Evolutionary conservation across 1,140 invertebrate genomes (phyloP).

Genomic region (Latrodectus geometricus): DNA sequence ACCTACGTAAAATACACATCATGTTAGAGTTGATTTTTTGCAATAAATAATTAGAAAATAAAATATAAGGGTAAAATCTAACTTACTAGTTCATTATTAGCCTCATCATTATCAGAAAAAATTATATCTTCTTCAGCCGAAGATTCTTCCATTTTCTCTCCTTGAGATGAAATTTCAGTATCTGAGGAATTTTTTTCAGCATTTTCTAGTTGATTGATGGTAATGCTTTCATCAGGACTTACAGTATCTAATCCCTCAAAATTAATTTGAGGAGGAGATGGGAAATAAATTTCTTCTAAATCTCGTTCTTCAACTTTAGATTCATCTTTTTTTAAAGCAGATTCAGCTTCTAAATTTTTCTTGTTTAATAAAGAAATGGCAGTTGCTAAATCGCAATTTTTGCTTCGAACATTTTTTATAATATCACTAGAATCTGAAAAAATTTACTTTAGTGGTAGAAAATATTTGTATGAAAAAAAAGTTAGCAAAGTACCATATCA

Average conservation of each 20-base stretch:
- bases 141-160: slow-evolving; percentile 22
- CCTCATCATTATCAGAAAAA: slow-evolving; percentile 35
- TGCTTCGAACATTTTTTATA: background rate
- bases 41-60: background rate
- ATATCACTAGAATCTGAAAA: slow-evolving; percentile 19
- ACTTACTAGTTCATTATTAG: slow-evolving; percentile 31
- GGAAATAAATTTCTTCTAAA: slow-evolving; percentile 51
- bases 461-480: too few relatives aligned
- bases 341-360: slow-evolving; percentile 8
- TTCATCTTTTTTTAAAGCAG: background rate
- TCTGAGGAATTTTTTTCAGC: slow-evolving; percentile 9
- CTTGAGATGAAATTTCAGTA: background rate
- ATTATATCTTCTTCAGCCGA: slow-evolving; percentile 23
- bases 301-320: slow-evolving; percentile 17
- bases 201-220: background rate
- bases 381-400: background rate
- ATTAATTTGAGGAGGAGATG: slow-evolving; percentile 31
- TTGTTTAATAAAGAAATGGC: slow-evolving; percentile 6
- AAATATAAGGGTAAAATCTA: background rate
- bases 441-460: background rate
- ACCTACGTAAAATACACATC: slow-evolving; percentile 17
- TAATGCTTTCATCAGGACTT: slow-evolving; percentile 21
- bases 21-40: background rate
- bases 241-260: slow-evolving; percentile 44
- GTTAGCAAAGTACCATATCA: too few relatives aligned